Conservation (phyloP, 2,888 invertebrate genomes). For the Steromphala cineraria region DNA sequence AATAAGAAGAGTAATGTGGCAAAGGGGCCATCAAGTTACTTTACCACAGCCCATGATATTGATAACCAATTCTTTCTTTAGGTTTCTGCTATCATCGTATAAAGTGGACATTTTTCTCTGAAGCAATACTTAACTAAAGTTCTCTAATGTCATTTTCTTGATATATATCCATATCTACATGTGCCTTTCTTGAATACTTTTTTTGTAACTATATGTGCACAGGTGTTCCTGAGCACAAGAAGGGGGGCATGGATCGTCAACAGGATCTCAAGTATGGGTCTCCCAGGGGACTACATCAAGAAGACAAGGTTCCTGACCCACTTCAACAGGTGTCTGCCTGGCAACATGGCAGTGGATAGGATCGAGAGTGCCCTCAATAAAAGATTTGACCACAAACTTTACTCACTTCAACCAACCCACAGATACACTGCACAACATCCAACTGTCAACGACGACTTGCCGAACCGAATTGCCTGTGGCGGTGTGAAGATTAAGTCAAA, state of each 20-base stretch:
- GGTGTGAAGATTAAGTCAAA: conserved; percentile 70
- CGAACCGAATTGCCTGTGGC: conserved; percentile 73
- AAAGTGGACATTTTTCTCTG: no score
- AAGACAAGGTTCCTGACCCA: conserved; percentile 22
- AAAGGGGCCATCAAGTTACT: no score
- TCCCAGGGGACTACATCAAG: conserved; percentile 44
- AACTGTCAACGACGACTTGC: conserved; percentile 75
- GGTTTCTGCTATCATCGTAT: no score
- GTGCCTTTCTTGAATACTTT: no score
- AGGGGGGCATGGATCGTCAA: conserved; percentile 74
- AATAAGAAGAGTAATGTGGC: no score
- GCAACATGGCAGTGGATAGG: neutral
- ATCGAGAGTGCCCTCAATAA: conserved; percentile 53
- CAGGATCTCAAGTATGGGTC: conserved; percentile 52
- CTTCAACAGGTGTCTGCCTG: conserved; percentile 33
- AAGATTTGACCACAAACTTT: conserved; percentile 74
- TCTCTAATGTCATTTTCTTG: no score
- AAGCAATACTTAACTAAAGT: no score
- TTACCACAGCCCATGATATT: no score
- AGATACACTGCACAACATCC: conserved; percentile 64
- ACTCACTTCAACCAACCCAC: conserved; percentile 74
- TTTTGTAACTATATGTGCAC: neutral
- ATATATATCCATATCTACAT: no score
- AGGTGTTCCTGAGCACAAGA: conserved; percentile 74
- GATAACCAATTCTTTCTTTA: no score